Evolutionary conservation across 2,888 invertebrate genomes (phyloP).

Genomic region (Heliconius cydno): DNA sequence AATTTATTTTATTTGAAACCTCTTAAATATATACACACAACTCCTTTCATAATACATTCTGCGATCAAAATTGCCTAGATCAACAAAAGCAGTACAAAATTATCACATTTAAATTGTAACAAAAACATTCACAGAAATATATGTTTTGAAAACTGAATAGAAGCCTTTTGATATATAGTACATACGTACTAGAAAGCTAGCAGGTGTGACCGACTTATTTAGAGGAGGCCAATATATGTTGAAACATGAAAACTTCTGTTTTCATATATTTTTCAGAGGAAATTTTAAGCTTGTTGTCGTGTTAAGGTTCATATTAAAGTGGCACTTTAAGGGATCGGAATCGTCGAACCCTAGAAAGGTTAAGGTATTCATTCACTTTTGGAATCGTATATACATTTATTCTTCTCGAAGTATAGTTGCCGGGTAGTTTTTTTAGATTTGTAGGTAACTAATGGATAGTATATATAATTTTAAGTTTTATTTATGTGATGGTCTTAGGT

Average conservation of each 20-base stretch:
- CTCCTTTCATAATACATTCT: not conserved
- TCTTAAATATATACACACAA: not conserved
- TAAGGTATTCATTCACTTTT: constrained; percentile 31
- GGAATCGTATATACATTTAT: constrained; percentile 14
- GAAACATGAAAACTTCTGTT: constrained; percentile 38
- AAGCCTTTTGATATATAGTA: constrained; percentile 29
- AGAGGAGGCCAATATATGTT: constrained; percentile 34
- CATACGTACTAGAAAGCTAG: constrained; percentile 30
- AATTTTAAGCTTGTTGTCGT: not conserved
- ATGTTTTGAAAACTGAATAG: constrained; percentile 31
- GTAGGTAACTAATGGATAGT: no score
- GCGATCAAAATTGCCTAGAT: not conserved
- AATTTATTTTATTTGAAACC: no score
- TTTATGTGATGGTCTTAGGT: no score
- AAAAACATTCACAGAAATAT: constrained; percentile 9
- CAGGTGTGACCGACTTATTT: constrained; percentile 47
- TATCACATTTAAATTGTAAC: constrained; percentile 15
- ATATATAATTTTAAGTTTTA: no score
- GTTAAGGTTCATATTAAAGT: constrained; percentile 25
- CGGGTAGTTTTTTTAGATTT: not conserved
- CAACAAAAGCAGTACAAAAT: constrained; percentile 5
- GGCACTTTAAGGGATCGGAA: constrained; percentile 27
- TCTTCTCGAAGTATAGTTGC: not conserved
- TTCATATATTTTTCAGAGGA: constrained; percentile 16
- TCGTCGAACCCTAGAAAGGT: constrained; percentile 31